Conservation (phyloP, 2,888 invertebrate species). For the Tetragnatha montana region DNA sequence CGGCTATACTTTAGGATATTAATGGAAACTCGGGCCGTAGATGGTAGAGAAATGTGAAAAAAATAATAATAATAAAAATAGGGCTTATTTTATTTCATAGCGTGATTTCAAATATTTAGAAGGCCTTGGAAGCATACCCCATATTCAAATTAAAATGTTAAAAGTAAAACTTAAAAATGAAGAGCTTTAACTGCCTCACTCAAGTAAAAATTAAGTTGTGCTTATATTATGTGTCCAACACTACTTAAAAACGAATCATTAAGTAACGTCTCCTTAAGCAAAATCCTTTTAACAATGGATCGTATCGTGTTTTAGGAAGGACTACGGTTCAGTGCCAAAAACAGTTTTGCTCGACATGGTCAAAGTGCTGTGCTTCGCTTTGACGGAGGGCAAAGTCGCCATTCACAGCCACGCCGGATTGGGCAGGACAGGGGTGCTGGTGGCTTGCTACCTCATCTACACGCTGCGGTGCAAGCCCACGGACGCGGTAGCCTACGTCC, state of each 20-base stretch:
- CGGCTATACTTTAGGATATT: too few species aligned
- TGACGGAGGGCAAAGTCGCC: constrained; percentile 87
- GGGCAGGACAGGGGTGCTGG: constrained; percentile 89
- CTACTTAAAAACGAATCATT: not conserved
- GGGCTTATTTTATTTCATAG: too few species aligned
- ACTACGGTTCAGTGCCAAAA: constrained; percentile 88
- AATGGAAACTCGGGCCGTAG: too few species aligned
- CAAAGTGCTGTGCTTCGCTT: constrained; percentile 90
- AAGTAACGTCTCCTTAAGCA: too few species aligned
- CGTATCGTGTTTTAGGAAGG: constrained; percentile 80
- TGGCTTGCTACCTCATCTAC: constrained; percentile 90
- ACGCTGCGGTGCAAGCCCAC: constrained; percentile 82
- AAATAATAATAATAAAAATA: too few species aligned
- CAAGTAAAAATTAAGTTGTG: not conserved
- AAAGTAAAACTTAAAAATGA: not conserved
- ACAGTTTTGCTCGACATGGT: constrained; percentile 89
- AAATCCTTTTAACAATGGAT: too few species aligned
- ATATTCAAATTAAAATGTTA: too few species aligned
- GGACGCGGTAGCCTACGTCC: constrained; percentile 87
- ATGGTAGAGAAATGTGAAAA: too few species aligned
- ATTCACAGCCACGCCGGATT: constrained; percentile 92
- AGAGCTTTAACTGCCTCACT: not conserved
- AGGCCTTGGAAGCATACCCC: too few species aligned
- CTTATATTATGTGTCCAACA: too few species aligned
- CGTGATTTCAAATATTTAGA: too few species aligned